phyloP scores from a whole-genome alignment of 2,888 invertebrate species.

The Smittia sp. region DNA sequence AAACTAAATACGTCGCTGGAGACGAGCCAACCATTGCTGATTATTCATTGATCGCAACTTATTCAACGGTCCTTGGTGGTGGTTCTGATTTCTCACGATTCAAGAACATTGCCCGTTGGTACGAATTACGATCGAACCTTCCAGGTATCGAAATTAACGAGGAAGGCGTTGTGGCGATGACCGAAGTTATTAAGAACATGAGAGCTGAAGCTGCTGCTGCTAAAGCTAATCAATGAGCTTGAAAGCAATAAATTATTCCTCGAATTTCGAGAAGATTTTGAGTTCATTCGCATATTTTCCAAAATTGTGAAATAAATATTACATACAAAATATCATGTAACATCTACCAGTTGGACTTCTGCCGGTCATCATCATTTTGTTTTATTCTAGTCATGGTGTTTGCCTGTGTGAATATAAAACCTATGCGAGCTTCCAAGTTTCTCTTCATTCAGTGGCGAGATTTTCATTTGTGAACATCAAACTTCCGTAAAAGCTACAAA shows the following conservation, averaged over 20 bases:
- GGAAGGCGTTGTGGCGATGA: conserved; percentile 58
- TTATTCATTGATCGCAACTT: conserved; percentile 63
- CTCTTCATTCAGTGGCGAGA: neutral
- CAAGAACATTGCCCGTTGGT: conserved; percentile 67
- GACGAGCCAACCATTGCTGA: conserved; percentile 71
- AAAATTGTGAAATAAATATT: too few species aligned
- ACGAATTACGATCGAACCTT: conserved; percentile 58
- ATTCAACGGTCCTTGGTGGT: conserved; percentile 68
- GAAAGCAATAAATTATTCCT: too few species aligned
- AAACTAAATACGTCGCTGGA: conserved; percentile 65
- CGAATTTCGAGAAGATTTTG: too few species aligned
- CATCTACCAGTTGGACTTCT: too few species aligned
- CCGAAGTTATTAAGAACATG: conserved; percentile 47
- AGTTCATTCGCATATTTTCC: too few species aligned
- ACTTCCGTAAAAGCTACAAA: neutral
- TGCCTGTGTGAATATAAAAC: neutral
- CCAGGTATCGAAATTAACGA: conserved; percentile 62
- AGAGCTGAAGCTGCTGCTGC: neutral
- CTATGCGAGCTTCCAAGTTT: neutral
- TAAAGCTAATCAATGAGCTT: too few species aligned
- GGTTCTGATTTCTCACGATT: conserved; percentile 67
- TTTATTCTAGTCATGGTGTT: too few species aligned
- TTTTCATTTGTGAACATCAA: neutral
- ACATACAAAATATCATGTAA: too few species aligned
- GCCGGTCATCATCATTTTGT: too few species aligned